phyloP scores from a whole-genome alignment of 1,140 invertebrate species.

The Tetraneura akinire region DNA sequence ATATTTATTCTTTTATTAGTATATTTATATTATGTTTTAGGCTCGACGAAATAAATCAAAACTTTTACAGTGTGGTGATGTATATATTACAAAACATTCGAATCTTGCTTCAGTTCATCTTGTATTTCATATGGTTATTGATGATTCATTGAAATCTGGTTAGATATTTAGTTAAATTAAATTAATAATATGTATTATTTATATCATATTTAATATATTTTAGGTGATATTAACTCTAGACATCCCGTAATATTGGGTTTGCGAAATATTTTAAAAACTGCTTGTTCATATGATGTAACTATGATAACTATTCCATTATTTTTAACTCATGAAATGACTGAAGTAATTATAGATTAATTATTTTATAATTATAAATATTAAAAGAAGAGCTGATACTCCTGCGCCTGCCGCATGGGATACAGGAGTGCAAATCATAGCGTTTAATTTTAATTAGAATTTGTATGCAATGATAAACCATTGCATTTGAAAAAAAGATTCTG shows the following conservation, averaged over 20 bases:
- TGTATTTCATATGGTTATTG: conserved; percentile 90
- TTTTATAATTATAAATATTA: neutral
- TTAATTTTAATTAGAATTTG: too few species aligned
- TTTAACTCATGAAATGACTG: conserved; percentile 89
- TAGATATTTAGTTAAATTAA: conserved; percentile 12
- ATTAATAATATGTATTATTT: conserved; percentile 40
- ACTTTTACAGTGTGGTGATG: conserved; percentile 81
- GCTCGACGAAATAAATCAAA: conserved; percentile 58
- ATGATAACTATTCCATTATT: conserved; percentile 91
- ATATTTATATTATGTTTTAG: conserved; percentile 52
- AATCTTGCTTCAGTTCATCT: conserved; percentile 93
- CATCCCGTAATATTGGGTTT: conserved; percentile 94
- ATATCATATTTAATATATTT: conserved; percentile 55
- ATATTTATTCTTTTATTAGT: neutral
- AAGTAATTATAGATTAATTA: conserved; percentile 64
- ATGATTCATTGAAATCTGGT: conserved; percentile 72
- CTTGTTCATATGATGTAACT: conserved; percentile 89
- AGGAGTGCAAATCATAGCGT: neutral
- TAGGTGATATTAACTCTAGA: conserved; percentile 89
- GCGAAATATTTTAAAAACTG: conserved; percentile 91
- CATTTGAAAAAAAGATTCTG: too few species aligned
- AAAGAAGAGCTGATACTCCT: too few species aligned
- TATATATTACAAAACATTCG: conserved; percentile 93
- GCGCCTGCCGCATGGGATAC: too few species aligned
- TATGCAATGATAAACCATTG: too few species aligned